Base-by-base conservation (phyloP, 2,888 invertebrate species). In the Hyposoter didymator region DNA sequence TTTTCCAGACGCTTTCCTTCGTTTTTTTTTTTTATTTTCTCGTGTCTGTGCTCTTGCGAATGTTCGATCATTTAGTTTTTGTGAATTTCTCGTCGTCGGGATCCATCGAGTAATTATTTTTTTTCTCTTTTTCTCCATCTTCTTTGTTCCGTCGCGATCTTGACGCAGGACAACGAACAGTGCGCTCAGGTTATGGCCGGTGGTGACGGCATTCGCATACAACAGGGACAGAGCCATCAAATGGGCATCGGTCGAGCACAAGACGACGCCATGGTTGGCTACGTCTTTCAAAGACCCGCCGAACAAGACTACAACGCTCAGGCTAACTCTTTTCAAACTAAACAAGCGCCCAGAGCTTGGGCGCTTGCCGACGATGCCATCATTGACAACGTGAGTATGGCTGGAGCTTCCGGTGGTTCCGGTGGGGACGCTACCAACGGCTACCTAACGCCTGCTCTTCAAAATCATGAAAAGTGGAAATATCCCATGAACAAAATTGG, bases 201-300 rank as follows among this genome's bases (percentile, higher is more conserved):
- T 86, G 93, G 93, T 22, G 94, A 94, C 87, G 93, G 92, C 43
- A 90, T 93, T 85, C 91, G 94, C 66, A 91, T 94, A 87, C 93
- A 93, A 88, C 91, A 92, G 45, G 93, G 93, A 84, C 94, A 94
- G 52, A 91, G 93, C 52, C 93, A 92, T 90, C 94, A 93, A 78
- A 93, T 94, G 85, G 91, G 93, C 78, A 88, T 93, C 14, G 92
- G 88, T 81, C 91, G 94, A 90, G 90, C 97, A 88, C 97, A 97
- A 94, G 98, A 98, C 94, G 98, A 98, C 95, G 98, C 98, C 88
- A 97, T 97, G 94, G 98, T 98, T 90, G 97, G 98, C 91, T 99
- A 99, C 94, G 97, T 98, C 89, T 99, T 98, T 94, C 98, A 98
- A 93, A 94, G 97, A 89, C 97, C 97, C 88, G 96, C 96, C 88